These are phyloP conservation scores for Ochropleura leucogaster DNA, from an alignment of 2,888 invertebrate genomes.

Conservation along the genomic window DNA sequence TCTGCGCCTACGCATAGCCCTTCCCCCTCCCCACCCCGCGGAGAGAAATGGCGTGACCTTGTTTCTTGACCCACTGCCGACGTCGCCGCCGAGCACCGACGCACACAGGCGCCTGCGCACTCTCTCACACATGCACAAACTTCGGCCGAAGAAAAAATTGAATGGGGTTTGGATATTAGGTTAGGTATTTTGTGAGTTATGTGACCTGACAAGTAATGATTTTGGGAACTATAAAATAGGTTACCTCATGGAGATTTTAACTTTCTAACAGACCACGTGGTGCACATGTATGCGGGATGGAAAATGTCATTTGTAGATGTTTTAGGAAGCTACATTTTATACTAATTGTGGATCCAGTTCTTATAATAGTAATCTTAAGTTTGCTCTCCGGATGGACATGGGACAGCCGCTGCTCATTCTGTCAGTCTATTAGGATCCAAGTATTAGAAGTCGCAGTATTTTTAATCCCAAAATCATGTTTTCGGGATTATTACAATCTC, in stretches of 20 bases:
- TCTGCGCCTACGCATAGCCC: conserved; percentile 71
- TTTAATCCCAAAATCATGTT: neutral
- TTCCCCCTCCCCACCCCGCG: conserved; percentile 60
- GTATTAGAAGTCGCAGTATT: too few species aligned
- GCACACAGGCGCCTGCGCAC: conserved; percentile 63
- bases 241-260: neutral
- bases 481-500: neutral
- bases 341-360: neutral
- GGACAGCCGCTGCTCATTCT: neutral
- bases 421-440: neutral
- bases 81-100: conserved; percentile 85
- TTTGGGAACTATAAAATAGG: conserved; percentile 7
- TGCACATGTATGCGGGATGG: neutral
- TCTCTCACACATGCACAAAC: conserved; percentile 60
- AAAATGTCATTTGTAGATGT: neutral
- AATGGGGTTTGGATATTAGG: conserved; percentile 37
- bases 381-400: neutral
- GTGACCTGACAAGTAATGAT: conserved; percentile 14
- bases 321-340: neutral
- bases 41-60: conserved; percentile 89
- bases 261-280: neutral
- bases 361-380: neutral
- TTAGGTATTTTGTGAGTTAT: conserved; percentile 28
- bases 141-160: conserved; percentile 51
- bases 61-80: conserved; percentile 89